Evolutionary conservation across 2,113 vertebrate species (phyloP), one percentile per base, ranked within the genome.

Genomic region (Stomatorhinus ivindoensis): DNA sequence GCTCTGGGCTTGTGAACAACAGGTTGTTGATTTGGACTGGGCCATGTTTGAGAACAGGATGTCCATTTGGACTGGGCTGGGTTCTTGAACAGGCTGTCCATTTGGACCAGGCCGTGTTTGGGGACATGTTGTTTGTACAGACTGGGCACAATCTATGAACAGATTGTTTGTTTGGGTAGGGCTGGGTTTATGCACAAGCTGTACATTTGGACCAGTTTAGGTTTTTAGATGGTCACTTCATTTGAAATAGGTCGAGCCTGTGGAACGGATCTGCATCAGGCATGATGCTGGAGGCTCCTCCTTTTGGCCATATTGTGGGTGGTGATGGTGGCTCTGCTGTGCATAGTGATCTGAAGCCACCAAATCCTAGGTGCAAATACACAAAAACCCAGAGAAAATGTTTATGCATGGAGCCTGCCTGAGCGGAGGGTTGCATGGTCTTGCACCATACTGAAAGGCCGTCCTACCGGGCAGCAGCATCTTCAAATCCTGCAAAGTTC

Each of bases 381-480:
- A 84, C 3, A 84, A 47, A 84, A 84, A n/a, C 39, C 82, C 24
- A 46, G 82, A 84, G 82, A 84, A 84, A 84, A n/a, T 84, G 82
- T 84, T 84, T 84, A n/a, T 84, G 82, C 82, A 46, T 84, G 42
- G 44, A 84, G 44, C 1, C 15, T 46, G 88, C 65, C 85, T 76
- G 10, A 61, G 88, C 24, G 10, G 61, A 55, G 58, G 90, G 82
- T 91, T 90, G 87, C 89, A 48, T 51, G 82, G 39, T 89, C 89
- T 90, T 92, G 90, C 90, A 82, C 73, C 87, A 91, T 88, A 39
- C 91, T 76, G 44, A 84, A 85, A 83, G 87, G 85, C 88, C 51
- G 42, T 50, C 61, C 48, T n/a, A 39, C 85, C 27, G 47, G 80
- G 88, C 53, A n/a, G 42, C 35, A 39, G 88, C 10, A 3, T 85